Percentiles rank a stretch among this genome's conserved stretches.
These are phyloP conservation scores for Pomatostomus ruficeps DNA, from an alignment of 2,113 vertebrate genomes.

Conservation along the genomic window DNA sequence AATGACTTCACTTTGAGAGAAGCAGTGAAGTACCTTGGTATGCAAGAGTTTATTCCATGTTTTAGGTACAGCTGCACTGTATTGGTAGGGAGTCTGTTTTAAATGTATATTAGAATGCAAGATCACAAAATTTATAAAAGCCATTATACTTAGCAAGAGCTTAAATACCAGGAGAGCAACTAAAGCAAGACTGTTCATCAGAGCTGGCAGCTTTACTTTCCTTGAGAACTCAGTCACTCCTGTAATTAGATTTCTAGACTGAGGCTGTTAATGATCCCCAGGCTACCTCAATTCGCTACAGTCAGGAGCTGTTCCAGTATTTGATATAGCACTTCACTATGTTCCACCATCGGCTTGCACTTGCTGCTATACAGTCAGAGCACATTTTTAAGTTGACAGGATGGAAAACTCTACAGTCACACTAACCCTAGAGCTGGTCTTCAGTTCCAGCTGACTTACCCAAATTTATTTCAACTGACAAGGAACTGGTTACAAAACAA, in stretches of 20 bases:
- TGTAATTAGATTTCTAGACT: constrained; percentile 8
- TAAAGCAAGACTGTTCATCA: neutral
- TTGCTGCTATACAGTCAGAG: neutral
- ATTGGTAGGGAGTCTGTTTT: neutral
- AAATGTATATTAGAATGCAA: neutral
- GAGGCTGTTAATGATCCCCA: neutral
- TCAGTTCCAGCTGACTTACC: neutral
- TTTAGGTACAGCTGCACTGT: neutral
- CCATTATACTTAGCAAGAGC: neutral
- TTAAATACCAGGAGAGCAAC: neutral
- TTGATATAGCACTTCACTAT: neutral
- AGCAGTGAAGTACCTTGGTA: neutral
- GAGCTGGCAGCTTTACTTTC: neutral
- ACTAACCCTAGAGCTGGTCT: neutral
- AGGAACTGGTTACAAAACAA: neutral
- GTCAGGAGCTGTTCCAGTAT: neutral
- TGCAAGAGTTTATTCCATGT: neutral
- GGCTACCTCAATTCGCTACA: neutral
- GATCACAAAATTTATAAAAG: neutral
- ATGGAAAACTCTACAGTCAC: neutral
- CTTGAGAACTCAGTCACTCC: neutral
- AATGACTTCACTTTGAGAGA: neutral
- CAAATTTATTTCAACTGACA: neutral
- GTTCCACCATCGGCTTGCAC: neutral
- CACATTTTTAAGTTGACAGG: neutral